Evolutionary conservation across 2,113 vertebrate genomes (phyloP).

Genomic region (Macroglossus sobrinus): DNA sequence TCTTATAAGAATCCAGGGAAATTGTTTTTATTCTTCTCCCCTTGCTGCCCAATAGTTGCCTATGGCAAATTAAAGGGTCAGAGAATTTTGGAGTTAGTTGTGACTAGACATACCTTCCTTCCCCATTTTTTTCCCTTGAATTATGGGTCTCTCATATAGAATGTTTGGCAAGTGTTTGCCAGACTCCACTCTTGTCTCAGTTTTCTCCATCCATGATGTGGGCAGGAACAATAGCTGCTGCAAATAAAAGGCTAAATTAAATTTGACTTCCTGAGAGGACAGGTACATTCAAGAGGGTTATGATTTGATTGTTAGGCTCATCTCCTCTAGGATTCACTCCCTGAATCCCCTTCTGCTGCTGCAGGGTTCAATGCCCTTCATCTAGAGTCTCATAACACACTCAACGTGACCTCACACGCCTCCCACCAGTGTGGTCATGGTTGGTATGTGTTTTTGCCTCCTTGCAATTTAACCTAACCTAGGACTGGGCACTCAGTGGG

Average conservation of each 20-base stretch:
- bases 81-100: background rate
- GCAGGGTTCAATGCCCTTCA: background rate
- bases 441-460: background rate
- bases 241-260: background rate
- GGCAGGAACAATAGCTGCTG: background rate
- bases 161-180: background rate
- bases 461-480: background rate
- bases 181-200: background rate
- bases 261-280: background rate
- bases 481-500: background rate
- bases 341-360: background rate
- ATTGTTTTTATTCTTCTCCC: background rate
- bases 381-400: background rate
- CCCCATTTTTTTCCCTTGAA: background rate
- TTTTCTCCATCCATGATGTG: background rate
- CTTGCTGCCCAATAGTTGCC: background rate
- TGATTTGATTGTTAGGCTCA: background rate
- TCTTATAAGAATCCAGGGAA: background rate
- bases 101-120: no score
- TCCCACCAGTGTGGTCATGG: background rate
- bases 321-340: background rate
- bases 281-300: background rate
- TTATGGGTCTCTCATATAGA: background rate
- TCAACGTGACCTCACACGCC: background rate
- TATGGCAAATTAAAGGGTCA: background rate